phyloP scores from a whole-genome alignment of 2,113 vertebrate genomes.

The Bujurquina vittata region DNA sequence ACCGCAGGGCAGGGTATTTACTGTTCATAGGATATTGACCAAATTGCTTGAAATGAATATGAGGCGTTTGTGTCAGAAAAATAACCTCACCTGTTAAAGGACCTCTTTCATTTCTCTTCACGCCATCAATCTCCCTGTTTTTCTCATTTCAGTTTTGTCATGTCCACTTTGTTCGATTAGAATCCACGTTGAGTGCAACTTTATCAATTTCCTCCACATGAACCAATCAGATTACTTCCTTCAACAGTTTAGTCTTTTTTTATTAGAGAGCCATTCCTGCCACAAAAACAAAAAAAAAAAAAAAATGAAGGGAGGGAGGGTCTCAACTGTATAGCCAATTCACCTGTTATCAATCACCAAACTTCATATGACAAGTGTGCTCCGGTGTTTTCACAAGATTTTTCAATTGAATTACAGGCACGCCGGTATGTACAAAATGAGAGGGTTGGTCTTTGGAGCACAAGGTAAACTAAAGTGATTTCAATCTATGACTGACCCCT shows the following conservation, averaged over 20 bases:
- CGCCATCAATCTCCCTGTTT: slow-evolving; percentile 63
- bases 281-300: slow-evolving; percentile 3
- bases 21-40: slow-evolving; percentile 30
- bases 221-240: slow-evolving; percentile 68
- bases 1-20: slow-evolving; percentile 14
- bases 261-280: slow-evolving; percentile 47
- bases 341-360: slow-evolving; percentile 74
- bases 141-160: slow-evolving; percentile 65
- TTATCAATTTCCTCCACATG: slow-evolving; percentile 55
- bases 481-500: neutral
- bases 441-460: neutral
- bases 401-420: slow-evolving; percentile 52
- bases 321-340: slow-evolving; percentile 57
- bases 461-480: neutral
- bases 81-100: slow-evolving; percentile 19
- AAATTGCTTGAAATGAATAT: slow-evolving; percentile 5
- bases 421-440: neutral
- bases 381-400: slow-evolving; percentile 54
- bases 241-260: slow-evolving; percentile 49
- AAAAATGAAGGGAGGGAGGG: neutral
- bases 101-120: slow-evolving; percentile 56
- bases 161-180: slow-evolving; percentile 67
- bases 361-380: slow-evolving; percentile 31
- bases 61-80: slow-evolving; percentile 20
- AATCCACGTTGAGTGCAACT: slow-evolving; percentile 64